Percentiles rank a stretch among this genome's conserved stretches.
Conservation (phyloP, 2,888 invertebrate genomes). For the Cactoblastis cactorum region DNA sequence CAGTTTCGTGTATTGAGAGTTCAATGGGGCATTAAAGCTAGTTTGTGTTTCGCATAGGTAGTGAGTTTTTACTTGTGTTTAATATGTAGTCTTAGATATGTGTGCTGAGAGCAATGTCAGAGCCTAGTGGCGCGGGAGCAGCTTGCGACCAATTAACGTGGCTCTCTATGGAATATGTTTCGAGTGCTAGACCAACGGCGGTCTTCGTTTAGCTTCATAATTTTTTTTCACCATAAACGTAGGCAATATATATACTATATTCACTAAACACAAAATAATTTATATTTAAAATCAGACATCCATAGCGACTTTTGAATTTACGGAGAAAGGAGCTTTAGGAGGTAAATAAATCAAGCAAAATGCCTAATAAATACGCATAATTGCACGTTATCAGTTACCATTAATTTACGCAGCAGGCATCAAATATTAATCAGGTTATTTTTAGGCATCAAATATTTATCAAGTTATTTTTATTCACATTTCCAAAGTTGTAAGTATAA, state of each 20-base stretch:
- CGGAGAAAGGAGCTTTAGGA: too few species aligned
- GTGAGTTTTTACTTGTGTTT: constrained; percentile 21
- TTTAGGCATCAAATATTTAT: not conserved
- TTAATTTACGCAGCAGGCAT: not conserved
- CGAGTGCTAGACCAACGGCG: constrained; percentile 47
- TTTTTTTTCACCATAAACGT: constrained; percentile 44
- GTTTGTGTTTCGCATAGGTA: constrained; percentile 18
- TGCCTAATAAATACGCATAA: not conserved
- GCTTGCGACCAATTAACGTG: constrained; percentile 65
- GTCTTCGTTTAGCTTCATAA: constrained; percentile 52
- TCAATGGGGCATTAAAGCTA: constrained; percentile 45
- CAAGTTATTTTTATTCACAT: constrained; percentile 23
- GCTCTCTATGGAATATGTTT: constrained; percentile 52
- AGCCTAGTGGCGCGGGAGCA: constrained; percentile 30
- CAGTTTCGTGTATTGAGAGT: constrained; percentile 58
- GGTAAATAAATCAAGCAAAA: not conserved
- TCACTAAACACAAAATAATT: too few species aligned
- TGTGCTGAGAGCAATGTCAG: not conserved
- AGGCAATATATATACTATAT: too few species aligned
- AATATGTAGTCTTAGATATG: constrained; percentile 24
- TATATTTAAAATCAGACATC: not conserved
- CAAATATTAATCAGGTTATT: not conserved
- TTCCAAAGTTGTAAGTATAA: constrained; percentile 33
- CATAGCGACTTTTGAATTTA: not conserved
- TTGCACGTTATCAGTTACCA: not conserved